Conservation (phyloP, 2,888 invertebrate genomes). For the Deilephila porcellus region DNA sequence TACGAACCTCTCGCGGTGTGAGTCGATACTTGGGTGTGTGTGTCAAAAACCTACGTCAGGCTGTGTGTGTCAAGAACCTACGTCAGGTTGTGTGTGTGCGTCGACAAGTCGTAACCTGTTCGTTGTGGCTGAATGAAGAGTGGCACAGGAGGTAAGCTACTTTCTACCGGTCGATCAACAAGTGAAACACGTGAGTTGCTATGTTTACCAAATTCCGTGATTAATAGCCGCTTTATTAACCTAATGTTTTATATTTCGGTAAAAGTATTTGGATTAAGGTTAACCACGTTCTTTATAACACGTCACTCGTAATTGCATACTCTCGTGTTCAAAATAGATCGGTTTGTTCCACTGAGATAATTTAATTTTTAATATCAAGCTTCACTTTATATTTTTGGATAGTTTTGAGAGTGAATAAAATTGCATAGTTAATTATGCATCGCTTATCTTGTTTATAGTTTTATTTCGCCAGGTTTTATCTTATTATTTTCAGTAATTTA, state of each 20-base stretch:
- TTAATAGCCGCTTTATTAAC: conserved; percentile 20
- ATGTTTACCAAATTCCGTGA: conserved; percentile 56
- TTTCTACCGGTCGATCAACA: conserved; percentile 74
- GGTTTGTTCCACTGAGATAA: background rate
- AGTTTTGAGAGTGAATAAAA: background rate
- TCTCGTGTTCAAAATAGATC: background rate
- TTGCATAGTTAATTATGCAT: background rate
- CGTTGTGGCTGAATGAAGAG: conserved; percentile 79
- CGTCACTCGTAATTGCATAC: background rate
- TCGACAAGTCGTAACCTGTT: conserved; percentile 78
- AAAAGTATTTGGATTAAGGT: conserved; percentile 11
- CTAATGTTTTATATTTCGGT: background rate
- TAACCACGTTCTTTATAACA: background rate
- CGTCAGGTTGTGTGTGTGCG: conserved; percentile 62
- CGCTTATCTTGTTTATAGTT: background rate
- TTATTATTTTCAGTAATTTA: background rate
- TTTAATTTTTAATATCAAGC: background rate
- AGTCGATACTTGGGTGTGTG: conserved; percentile 48
- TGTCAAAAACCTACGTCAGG: conserved; percentile 36
- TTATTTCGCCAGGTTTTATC: background rate
- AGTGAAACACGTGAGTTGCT: conserved; percentile 60
- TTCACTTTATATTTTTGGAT: background rate
- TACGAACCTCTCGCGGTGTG: conserved; percentile 51
- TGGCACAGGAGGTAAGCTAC: conserved; percentile 80
- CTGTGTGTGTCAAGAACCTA: conserved; percentile 45